phyloP scores from a whole-genome alignment of 1,140 invertebrate species.

The Eubasilissa regina region DNA sequence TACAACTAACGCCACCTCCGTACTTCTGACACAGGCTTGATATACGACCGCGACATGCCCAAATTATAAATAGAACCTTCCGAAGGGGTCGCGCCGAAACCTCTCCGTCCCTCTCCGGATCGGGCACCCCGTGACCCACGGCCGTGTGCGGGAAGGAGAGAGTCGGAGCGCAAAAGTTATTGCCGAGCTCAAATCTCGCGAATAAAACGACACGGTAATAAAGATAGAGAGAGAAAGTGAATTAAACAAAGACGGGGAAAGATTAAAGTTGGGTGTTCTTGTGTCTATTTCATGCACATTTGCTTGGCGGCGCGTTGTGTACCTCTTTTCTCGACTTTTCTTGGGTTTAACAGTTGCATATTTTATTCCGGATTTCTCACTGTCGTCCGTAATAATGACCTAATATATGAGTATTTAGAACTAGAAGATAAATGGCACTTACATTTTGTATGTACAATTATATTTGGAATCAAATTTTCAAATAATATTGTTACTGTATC shows the following conservation, averaged over 20 bases:
- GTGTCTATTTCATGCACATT: slow-evolving; percentile 60
- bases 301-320: slow-evolving; percentile 21
- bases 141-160: slow-evolving; percentile 42
- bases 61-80: slow-evolving; percentile 61
- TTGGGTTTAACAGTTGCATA: not conserved
- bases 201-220: slow-evolving; percentile 74
- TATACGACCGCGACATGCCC: slow-evolving; percentile 61
- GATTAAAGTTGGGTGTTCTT: slow-evolving; percentile 69
- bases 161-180: slow-evolving; percentile 50
- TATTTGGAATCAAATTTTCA: too few species aligned
- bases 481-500: too few species aligned
- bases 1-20: slow-evolving; percentile 60
- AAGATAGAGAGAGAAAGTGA: slow-evolving; percentile 75
- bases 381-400: too few species aligned
- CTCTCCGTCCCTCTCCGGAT: slow-evolving; percentile 39
- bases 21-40: slow-evolving; percentile 60
- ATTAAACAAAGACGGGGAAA: slow-evolving; percentile 75
- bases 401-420: too few species aligned
- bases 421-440: too few species aligned
- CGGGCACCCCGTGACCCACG: not conserved
- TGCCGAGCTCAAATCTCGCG: slow-evolving; percentile 69
- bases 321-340: not conserved
- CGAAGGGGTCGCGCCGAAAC: slow-evolving; percentile 8
- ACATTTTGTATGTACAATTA: too few species aligned
- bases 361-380: too few species aligned